Base-by-base conservation (phyloP, 2,888 invertebrate species). In the Harpagoxenus sublaevis region DNA sequence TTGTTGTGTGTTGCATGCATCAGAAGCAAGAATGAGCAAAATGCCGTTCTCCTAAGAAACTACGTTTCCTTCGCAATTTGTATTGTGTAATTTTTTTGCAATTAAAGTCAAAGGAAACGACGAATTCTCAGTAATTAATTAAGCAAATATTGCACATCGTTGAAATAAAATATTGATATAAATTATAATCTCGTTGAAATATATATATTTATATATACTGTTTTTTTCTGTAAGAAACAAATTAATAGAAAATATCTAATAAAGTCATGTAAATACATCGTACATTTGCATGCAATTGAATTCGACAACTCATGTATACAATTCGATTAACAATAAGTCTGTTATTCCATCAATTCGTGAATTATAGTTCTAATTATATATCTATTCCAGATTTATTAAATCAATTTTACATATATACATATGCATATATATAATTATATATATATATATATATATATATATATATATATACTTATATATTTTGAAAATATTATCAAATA, bases 71-170 rank as follows among this genome's bases (percentile, higher is more conserved):
- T 53, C 31, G 35, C n/a, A 53, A 35, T 35, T 35, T 23, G 53
- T n/a, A 53, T 31, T 53, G 12, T 15, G 53, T 39, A 39, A 53
- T 23, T 53, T 71, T 66, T 55, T 55, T 71, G 53, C 53, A 53
- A 71, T 35, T 53, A 53, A 51, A 53, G 15, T 53, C 53, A 15
- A 45, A 66, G 39, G 9, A 53, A 70, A n/a, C 53, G 3, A 53
- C 35, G 5, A n/a, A 55, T 23, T 39, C 23, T 48, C 70, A 35
- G n/a, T 35, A 70, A 71, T 71, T 71, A 71, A 71, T 70, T n/a
- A 12, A 35, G 15, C n/a, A 3, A 71, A 39, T 12, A 0, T 23
- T 23, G 23, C n/a, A 53, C 3, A 2, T 70, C 18, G 48, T 31
- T 68, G 15, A 48, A 9, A 31, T 48, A 18, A 51, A 68, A 68